Base-by-base conservation (phyloP, 2,888 invertebrate species). In the Actias luna region DNA sequence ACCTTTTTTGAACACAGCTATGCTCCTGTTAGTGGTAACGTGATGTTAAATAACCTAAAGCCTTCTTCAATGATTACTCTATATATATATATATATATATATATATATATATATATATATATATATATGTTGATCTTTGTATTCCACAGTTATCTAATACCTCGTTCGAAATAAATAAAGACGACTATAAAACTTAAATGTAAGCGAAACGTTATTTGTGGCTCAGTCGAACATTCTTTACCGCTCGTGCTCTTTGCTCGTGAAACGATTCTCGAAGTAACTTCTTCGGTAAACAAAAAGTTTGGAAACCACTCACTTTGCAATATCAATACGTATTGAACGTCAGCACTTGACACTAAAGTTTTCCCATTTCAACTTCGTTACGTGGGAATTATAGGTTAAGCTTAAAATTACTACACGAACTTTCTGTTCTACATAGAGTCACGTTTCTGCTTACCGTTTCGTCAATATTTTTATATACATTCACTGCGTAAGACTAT, bases 321-420 rank as follows among this genome's bases (percentile, higher is more conserved):
- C 70, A 73, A 74, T 76, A 75, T 72, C 79, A 79, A 79, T 80
- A 76, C 75, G 77, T 77, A 80, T 78, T 75, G 79, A 80, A 78
- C 79, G 74, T 71, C 69, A 67, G 66, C 71, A 76, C 72, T 76
- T 83, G 82, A 80, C 81, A 80, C 73, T 66, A 65, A 85, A 87
- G 76, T 87, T 87, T 86, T 86, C 83, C 87, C 83, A 87, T 88
- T 87, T 84, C 76, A 85, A 87, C 73, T 86, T 86, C 67, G 75
- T 70, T 74, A 82, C 80, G 82, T 83, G 82, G 72, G 83, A 83
- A 85, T 84, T 83, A 82, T 83, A 82, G 76, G n/a, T n/a, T n/a
- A n/a, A 74, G 73, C 73, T 73, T 76, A 70, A 73, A 69, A 70
- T 63, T 66, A 67, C 69, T 65, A 67, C 46, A 50, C 12, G 14